phyloP scores from a whole-genome alignment of 1,140 invertebrate species.

The Hestina assimilis region DNA sequence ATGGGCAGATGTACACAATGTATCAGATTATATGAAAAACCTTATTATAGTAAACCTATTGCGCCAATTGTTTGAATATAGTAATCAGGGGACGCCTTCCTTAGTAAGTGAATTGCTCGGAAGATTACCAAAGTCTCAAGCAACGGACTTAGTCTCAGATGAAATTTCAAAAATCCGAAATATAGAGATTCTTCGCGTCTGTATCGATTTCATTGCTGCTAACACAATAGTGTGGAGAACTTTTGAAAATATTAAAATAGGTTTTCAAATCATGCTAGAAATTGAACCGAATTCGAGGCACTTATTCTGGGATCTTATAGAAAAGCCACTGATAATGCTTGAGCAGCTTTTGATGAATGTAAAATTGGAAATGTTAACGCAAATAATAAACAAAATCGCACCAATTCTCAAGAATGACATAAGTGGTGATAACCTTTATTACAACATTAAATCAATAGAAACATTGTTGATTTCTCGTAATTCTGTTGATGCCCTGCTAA shows the following conservation, averaged over 20 bases:
- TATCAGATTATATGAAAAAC: conserved; percentile 72
- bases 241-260: conserved; percentile 78
- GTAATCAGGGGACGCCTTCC: conserved; percentile 53
- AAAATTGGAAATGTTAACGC: conserved; percentile 82
- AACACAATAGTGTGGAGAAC: conserved; percentile 70
- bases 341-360: conserved; percentile 88
- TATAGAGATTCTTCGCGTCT: conserved; percentile 80
- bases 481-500: conserved; percentile 82
- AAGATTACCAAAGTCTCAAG: conserved; percentile 75
- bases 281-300: conserved; percentile 78
- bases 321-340: conserved; percentile 83
- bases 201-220: conserved; percentile 80
- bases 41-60: conserved; percentile 63
- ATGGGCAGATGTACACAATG: conserved; percentile 79
- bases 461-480: conserved; percentile 67
- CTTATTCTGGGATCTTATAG: conserved; percentile 81
- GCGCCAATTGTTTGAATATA: conserved; percentile 67
- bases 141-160: conserved; percentile 80
- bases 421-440: conserved; percentile 71
- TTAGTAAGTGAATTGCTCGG: conserved; percentile 71
- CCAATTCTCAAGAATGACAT: conserved; percentile 62
- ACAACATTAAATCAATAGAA: conserved; percentile 72
- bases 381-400: conserved; percentile 75
- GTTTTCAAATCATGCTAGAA: conserved; percentile 81
- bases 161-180: conserved; percentile 82